Evolutionary conservation across 1,140 invertebrate genomes (phyloP).

Genomic region (Pogonognathellus flavescens): DNA sequence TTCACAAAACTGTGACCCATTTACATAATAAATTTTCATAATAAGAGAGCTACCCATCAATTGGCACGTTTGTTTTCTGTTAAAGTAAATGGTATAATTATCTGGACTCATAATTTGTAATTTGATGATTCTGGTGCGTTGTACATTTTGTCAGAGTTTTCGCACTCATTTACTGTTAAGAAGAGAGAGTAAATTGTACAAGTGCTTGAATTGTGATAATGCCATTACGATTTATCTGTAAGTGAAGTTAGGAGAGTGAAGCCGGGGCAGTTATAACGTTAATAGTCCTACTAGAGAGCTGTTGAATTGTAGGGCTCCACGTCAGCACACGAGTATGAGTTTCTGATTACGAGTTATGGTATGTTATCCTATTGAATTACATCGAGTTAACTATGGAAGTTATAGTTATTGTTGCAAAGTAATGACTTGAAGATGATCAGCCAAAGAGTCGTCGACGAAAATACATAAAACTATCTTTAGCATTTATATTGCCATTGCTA

Average conservation of each 20-base stretch:
- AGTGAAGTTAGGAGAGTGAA: neutral
- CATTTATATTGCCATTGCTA: slow-evolving; percentile 20
- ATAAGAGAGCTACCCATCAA: too few species aligned
- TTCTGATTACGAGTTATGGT: slow-evolving; percentile 48
- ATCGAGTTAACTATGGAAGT: slow-evolving; percentile 43
- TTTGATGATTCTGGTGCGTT: too few species aligned
- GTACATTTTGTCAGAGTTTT: too few species aligned
- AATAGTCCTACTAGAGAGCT: neutral
- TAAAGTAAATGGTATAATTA: too few species aligned
- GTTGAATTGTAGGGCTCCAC: slow-evolving; percentile 26
- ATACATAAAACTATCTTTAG: slow-evolving; percentile 42
- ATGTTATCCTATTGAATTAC: slow-evolving; percentile 24
- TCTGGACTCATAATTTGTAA: too few species aligned
- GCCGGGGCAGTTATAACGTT: neutral
- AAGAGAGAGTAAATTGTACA: too few species aligned
- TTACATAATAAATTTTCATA: too few species aligned
- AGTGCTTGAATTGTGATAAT: too few species aligned
- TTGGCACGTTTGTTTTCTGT: too few species aligned
- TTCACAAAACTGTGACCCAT: too few species aligned
- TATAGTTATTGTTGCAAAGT: slow-evolving; percentile 43
- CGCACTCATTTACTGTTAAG: too few species aligned
- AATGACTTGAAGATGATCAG: slow-evolving; percentile 46
- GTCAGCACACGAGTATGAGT: slow-evolving; percentile 37
- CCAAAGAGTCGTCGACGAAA: slow-evolving; percentile 39
- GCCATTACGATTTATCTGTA: too few species aligned